Evolutionary conservation across 2,113 vertebrate genomes (phyloP), one percentile per base, ranked within the genome.

Genomic region (Bufo bufo): DNA sequence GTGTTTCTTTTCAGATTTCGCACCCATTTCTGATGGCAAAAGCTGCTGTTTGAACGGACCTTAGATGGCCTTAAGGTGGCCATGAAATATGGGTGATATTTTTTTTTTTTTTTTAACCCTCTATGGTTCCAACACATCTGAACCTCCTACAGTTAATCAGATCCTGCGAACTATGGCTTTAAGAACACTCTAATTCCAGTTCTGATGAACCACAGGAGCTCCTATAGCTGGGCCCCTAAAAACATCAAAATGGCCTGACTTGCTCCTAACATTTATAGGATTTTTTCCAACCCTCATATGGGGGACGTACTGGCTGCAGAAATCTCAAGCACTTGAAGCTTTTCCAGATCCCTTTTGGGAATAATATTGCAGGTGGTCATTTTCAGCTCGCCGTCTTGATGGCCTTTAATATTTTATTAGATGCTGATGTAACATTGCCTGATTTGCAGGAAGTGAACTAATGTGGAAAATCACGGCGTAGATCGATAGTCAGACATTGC

Each of bases 361-460:
- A 49, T 82, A 20, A n/a, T 49, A 16, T 43, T 83, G 81, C 47
- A 66, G 81, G 47, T 63, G 66, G 63, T 66, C 20, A 66, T 13
- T n/a, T 82, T 17, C 45, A 59, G 33, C 43, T 33, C 47, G 20
- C n/a, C 71, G 20, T 23, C 82, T 72, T 84, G 72, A 84, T 84
- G 54, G 82, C 13, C 82, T 43, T 84, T 72, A 84, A 84, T 84
- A 84, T 84, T 84, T 84, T 72, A 84, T 33, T 5, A 84, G 82
- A 16, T 71, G 66, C 19, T 56, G 16, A 84, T 84, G 50, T 72
- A 23, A 56, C 33, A 71, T 56, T 72, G 66, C 66, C 66, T 56
- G 82, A 17, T 65, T 20, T 82, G 61, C 61, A 52, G 81, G 61
- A 69, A 66, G 61, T 66, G 61, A 83, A 63, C 11, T 52, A 66